phyloP scores from a whole-genome alignment of 2,113 vertebrate genomes.

The Osmerus eperlanus region DNA sequence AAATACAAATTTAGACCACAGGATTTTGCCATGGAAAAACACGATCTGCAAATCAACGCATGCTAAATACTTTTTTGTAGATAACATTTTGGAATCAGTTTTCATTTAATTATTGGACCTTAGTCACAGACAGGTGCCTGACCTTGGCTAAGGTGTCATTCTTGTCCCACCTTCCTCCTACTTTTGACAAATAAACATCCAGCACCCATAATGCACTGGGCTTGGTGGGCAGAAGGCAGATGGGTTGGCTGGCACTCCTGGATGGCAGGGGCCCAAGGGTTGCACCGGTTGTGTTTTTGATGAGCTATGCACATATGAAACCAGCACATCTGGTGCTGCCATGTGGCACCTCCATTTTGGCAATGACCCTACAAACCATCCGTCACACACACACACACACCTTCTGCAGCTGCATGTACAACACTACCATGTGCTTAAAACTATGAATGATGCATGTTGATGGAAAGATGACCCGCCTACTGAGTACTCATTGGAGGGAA shows the following conservation, averaged over 20 bases:
- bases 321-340: slow-evolving; percentile 86
- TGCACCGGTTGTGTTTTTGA: slow-evolving; percentile 70
- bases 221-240: slow-evolving; percentile 74
- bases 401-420: slow-evolving; percentile 59
- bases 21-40: neutral
- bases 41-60: neutral
- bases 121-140: neutral
- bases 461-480: slow-evolving; percentile 24
- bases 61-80: neutral
- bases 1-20: neutral
- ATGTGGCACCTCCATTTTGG: slow-evolving; percentile 79
- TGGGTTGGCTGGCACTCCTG: slow-evolving; percentile 76
- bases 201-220: slow-evolving; percentile 65
- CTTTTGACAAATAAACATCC: slow-evolving; percentile 30
- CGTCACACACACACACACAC: slow-evolving; percentile 34
- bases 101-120: neutral
- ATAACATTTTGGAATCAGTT: neutral
- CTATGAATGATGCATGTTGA: slow-evolving; percentile 83
- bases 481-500: slow-evolving; percentile 33
- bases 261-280: slow-evolving; percentile 67
- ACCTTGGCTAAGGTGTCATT: slow-evolving; percentile 11
- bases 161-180: neutral
- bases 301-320: slow-evolving; percentile 79
- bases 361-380: slow-evolving; percentile 70
- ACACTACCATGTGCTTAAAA: slow-evolving; percentile 58